These are phyloP conservation scores for Neosilurus mollespiculum DNA, from an alignment of 2,797 vertebrate species.

Conservation along the genomic window DNA sequence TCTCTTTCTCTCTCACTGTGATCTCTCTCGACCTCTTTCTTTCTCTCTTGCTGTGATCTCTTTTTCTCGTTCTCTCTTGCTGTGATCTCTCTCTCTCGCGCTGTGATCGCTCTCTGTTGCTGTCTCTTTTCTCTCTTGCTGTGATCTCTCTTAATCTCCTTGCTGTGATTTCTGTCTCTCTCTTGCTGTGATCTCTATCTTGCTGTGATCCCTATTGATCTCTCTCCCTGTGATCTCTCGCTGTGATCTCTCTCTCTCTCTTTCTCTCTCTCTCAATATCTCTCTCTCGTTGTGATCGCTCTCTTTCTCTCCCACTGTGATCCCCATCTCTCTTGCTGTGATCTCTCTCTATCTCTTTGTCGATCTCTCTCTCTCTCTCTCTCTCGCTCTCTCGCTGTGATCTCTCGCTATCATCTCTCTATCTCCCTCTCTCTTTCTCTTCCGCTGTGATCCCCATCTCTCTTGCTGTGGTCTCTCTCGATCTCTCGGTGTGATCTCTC, in stretches of 20 bases:
- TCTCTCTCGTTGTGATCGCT: neutral
- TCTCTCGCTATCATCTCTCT: conserved; percentile 40
- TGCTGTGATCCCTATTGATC: too few relatives aligned
- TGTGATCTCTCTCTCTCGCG: conserved; percentile 53
- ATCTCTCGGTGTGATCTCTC: too few relatives aligned
- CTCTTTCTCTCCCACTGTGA: neutral
- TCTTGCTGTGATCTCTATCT: too few relatives aligned
- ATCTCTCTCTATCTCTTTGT: neutral
- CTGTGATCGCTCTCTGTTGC: too few relatives aligned
- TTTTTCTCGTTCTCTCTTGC: accelerated
- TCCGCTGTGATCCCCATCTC: too few relatives aligned
- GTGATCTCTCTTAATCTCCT: too few relatives aligned
- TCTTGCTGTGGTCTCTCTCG: too few relatives aligned
- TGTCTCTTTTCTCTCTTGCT: too few relatives aligned
- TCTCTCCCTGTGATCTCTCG: too few relatives aligned
- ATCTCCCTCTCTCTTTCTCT: conserved; percentile 49
- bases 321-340: too few relatives aligned
- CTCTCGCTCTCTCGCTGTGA: accelerated
- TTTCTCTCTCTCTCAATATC: neutral
- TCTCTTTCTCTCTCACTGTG: neutral
- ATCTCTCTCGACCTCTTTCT: neutral
- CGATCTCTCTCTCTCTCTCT: neutral
- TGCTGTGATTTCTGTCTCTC: too few relatives aligned
- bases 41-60: neutral
- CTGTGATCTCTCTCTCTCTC: neutral